A percentile compares a stretch with the other conserved stretches of the same genome.
These are phyloP conservation scores for Spatulosminthurus flaviceps DNA, from an alignment of 2,888 invertebrate genomes.

Conservation along the genomic window DNA sequence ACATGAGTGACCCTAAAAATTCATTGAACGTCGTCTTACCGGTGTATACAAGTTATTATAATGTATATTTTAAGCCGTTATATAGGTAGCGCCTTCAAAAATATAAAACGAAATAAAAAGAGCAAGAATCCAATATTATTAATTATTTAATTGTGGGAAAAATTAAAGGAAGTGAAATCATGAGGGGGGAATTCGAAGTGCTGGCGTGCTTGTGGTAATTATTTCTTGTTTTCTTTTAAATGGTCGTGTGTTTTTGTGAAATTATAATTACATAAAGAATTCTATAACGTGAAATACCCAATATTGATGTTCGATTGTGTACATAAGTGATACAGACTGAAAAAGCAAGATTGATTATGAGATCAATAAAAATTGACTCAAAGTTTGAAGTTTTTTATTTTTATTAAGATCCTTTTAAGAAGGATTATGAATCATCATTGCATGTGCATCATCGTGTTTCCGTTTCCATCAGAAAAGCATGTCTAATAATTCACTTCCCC, in stretches of 20 bases:
- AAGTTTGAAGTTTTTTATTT: constrained; percentile 10
- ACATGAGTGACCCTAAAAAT: not conserved
- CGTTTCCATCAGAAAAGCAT: no score
- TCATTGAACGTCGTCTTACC: not conserved
- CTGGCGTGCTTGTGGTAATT: constrained; percentile 15
- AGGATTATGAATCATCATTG: no score
- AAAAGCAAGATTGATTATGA: constrained; percentile 45
- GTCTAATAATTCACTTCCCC: not conserved
- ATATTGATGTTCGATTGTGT: constrained; percentile 34
- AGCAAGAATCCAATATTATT: not conserved
- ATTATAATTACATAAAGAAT: not conserved
- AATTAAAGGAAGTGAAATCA: not conserved
- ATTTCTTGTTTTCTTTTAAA: not conserved
- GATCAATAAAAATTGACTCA: constrained; percentile 39
- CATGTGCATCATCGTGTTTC: no score
- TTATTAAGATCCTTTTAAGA: no score
- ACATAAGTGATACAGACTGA: constrained; percentile 45
- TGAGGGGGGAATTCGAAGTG: not conserved
- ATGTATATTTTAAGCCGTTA: not conserved
- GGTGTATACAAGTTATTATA: no score
- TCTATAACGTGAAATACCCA: not conserved
- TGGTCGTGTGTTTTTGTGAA: constrained; percentile 4
- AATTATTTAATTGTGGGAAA: no score
- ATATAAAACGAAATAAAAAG: no score
- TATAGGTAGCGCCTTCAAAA: not conserved